Conservation (phyloP, 2,113 vertebrate genomes). For the Nothocercus nigrocapillus region DNA sequence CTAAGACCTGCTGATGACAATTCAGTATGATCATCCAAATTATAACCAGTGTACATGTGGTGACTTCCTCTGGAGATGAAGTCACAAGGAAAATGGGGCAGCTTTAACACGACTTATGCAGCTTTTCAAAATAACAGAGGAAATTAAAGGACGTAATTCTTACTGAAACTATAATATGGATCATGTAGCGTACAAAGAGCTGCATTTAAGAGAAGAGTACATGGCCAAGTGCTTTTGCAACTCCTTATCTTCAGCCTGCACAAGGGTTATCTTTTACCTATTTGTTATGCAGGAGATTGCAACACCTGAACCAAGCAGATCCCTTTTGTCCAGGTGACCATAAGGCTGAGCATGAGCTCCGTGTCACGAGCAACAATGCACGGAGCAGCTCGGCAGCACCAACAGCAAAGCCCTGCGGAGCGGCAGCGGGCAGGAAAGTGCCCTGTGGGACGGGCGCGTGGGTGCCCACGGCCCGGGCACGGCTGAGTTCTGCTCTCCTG, state of each 20-base stretch:
- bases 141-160: neutral
- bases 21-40: neutral
- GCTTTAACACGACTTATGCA: neutral
- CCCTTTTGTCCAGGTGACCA: neutral
- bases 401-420: neutral
- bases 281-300: neutral
- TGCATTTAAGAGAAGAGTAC: neutral
- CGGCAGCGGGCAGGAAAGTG: neutral
- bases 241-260: accelerated
- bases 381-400: neutral
- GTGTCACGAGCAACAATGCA: accelerated
- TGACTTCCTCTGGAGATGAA: neutral
- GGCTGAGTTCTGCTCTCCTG: neutral
- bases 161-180: neutral
- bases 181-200: neutral
- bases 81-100: neutral
- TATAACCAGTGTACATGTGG: neutral
- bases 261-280: neutral
- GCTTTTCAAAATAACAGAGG: neutral
- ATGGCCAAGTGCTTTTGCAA: neutral
- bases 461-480: no score
- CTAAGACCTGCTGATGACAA: neutral
- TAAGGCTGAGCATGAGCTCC: accelerated
- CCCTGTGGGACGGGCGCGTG: accelerated
- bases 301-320: neutral